Evolutionary conservation across 2,888 invertebrate species (phyloP).

Genomic region (Ligdia adustata): DNA sequence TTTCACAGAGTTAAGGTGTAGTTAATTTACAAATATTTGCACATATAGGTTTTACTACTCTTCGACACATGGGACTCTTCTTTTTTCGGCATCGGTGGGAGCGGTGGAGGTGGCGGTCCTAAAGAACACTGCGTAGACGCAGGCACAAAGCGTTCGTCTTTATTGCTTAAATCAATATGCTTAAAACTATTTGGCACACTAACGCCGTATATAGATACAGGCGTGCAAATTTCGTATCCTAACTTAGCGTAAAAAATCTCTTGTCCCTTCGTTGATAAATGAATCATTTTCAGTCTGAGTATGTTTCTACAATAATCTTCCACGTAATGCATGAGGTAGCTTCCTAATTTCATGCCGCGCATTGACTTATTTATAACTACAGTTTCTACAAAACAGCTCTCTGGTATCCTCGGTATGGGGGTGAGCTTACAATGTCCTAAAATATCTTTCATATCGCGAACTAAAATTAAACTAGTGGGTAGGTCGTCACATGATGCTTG

Average conservation of each 20-base stretch:
- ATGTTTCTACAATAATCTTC: conserved; percentile 88
- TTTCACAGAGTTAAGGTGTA: neutral
- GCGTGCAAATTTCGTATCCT: conserved; percentile 88
- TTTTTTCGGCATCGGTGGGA: conserved; percentile 69
- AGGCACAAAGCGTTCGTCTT: conserved; percentile 47
- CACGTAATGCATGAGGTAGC: conserved; percentile 88
- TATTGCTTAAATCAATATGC: conserved; percentile 37
- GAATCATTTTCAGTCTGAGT: conserved; percentile 86
- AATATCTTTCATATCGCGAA: conserved; percentile 81
- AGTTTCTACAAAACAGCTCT: conserved; percentile 91
- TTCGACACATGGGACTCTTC: conserved; percentile 47
- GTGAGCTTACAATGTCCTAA: conserved; percentile 93
- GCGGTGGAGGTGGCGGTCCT: conserved; percentile 58
- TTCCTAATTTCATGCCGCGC: conserved; percentile 91
- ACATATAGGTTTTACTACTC: conserved; percentile 71
- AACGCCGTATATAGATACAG: conserved; percentile 87
- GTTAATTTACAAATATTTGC: conserved; percentile 61
- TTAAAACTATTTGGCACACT: conserved; percentile 44
- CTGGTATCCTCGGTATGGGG: conserved; percentile 86
- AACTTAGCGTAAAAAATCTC: conserved; percentile 90
- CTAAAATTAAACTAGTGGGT: conserved; percentile 88
- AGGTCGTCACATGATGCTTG: conserved; percentile 88
- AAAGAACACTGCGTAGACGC: conserved; percentile 27
- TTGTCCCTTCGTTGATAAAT: conserved; percentile 89
- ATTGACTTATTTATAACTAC: conserved; percentile 89